These are phyloP conservation scores for Phoxinus phoxinus DNA, from an alignment of 2,113 vertebrate genomes.

Conservation along the genomic window DNA sequence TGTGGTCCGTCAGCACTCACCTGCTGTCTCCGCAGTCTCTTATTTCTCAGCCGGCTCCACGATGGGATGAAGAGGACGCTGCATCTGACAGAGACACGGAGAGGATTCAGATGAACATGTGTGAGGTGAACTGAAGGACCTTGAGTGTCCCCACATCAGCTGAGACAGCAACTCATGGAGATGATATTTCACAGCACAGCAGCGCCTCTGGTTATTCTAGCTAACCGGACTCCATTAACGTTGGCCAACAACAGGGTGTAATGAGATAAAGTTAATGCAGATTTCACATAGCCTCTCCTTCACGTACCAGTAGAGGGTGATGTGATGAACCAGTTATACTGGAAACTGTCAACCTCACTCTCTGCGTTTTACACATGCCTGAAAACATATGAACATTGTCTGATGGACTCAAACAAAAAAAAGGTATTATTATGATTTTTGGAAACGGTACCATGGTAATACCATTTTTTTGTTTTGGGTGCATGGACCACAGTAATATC, in stretches of 20 bases:
- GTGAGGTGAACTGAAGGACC: background rate
- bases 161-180: background rate
- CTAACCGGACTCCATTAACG: background rate
- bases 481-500: too few species aligned
- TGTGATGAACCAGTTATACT: background rate
- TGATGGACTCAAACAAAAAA: background rate
- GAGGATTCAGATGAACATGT: background rate
- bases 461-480: too few species aligned
- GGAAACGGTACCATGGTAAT: too few species aligned
- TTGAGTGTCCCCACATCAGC: background rate
- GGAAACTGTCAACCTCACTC: background rate
- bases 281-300: background rate
- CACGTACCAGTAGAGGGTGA: background rate
- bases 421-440: background rate
- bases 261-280: background rate
- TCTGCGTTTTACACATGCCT: background rate
- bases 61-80: conserved; percentile 9
- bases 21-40: conserved; percentile 21
- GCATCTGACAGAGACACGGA: conserved; percentile 36
- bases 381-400: background rate
- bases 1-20: background rate
- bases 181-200: background rate
- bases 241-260: background rate
- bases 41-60: conserved; percentile 24
- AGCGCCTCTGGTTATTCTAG: background rate